A percentile compares a stretch with the other conserved stretches of the same genome.
Conservation (phyloP, 2,113 vertebrate species). For the Polypterus bichir region DNA sequence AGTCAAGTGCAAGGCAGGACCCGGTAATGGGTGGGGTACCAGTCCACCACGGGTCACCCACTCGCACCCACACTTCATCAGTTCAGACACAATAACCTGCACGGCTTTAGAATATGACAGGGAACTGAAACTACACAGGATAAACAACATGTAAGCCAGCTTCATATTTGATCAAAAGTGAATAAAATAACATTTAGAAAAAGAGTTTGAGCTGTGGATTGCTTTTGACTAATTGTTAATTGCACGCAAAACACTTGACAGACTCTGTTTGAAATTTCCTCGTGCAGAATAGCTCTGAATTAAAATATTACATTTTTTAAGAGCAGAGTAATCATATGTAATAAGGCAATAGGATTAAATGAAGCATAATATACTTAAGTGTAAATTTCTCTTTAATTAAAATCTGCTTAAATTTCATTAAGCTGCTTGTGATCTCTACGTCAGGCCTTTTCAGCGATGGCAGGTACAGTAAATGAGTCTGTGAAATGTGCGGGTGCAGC, state of each 20-base stretch:
- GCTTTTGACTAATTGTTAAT: not conserved
- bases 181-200: too few species aligned
- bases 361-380: not conserved
- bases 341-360: not conserved
- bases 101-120: too few species aligned
- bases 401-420: constrained; percentile 4
- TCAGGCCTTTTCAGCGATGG: not conserved
- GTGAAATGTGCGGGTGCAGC: constrained; percentile 18
- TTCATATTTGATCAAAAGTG: too few species aligned
- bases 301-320: not conserved
- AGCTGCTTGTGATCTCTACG: not conserved
- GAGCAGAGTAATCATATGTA: not conserved
- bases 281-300: too few species aligned
- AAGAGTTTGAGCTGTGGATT: not conserved
- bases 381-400: not conserved
- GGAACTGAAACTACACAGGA: too few species aligned
- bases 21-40: too few species aligned
- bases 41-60: too few species aligned
- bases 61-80: too few species aligned
- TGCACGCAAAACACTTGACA: not conserved
- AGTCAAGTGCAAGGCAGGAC: too few species aligned
- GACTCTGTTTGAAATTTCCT: too few species aligned
- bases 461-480: constrained; percentile 21
- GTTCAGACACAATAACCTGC: too few species aligned
- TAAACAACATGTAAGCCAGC: too few species aligned